Evolutionary conservation across 2,113 vertebrate genomes (phyloP).

Genomic region (Urocitellus parryii): DNA sequence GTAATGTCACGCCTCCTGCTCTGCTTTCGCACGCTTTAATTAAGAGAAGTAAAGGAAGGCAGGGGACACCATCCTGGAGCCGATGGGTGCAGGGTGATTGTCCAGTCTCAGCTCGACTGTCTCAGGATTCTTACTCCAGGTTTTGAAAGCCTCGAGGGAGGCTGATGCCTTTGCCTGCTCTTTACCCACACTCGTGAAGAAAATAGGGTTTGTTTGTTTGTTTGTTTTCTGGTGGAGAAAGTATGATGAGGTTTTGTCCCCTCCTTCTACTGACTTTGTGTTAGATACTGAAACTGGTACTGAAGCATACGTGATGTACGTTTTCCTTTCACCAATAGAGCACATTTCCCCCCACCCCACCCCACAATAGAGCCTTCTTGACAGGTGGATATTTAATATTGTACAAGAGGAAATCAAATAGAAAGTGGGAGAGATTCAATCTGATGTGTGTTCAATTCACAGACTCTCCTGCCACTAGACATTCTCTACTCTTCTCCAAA

Average conservation of each 20-base stretch:
- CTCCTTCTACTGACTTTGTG: not conserved
- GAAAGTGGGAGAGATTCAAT: not conserved
- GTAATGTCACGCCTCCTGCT: rapidly evolving
- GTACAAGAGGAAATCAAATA: not conserved
- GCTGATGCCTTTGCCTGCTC: not conserved
- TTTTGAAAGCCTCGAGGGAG: not conserved
- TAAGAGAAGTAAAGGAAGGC: not conserved
- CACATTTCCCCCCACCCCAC: not conserved
- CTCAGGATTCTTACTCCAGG: not conserved
- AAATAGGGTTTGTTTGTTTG: not conserved
- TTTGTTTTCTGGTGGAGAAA: not conserved
- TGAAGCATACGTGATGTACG: not conserved
- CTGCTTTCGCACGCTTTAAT: not conserved
- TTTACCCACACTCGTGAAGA: not conserved
- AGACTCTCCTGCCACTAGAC: not conserved
- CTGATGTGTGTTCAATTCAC: not conserved
- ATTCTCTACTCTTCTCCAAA: not conserved
- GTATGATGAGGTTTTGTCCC: not conserved
- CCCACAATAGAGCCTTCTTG: not conserved
- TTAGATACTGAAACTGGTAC: not conserved
- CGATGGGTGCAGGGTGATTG: not conserved
- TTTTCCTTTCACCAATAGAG: not conserved
- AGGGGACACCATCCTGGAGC: not conserved
- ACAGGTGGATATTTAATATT: not conserved
- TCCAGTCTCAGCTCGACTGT: not conserved